Conservation (phyloP, 2,113 vertebrate species). For the Xyliphius kryptos region DNA sequence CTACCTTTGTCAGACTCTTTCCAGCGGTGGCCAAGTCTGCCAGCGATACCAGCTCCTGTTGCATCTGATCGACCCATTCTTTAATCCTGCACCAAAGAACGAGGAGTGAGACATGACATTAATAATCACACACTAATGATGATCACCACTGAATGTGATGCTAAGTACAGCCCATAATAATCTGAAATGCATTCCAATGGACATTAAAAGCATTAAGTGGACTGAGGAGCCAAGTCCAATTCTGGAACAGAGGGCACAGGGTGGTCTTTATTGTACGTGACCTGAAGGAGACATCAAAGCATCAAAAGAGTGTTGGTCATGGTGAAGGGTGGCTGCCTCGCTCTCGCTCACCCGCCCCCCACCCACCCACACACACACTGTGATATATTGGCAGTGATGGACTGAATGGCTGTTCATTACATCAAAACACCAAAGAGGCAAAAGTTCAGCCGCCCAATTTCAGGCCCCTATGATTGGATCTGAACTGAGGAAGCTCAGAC, state of each 20-base stretch:
- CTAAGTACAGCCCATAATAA: too few species aligned
- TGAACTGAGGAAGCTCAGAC: too few species aligned
- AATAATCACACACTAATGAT: too few species aligned
- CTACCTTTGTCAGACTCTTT: constrained; percentile 75
- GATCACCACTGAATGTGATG: constrained; percentile 1
- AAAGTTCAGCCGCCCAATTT: constrained; percentile 34
- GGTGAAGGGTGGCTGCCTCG: too few species aligned
- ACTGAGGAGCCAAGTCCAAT: too few species aligned
- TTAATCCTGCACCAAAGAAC: constrained; percentile 74
- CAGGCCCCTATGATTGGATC: constrained; percentile 31
- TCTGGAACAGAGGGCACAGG: too few species aligned
- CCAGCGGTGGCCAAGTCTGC: constrained; percentile 83
- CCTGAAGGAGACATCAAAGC: too few species aligned
- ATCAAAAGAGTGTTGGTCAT: too few species aligned
- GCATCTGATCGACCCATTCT: constrained; percentile 95
- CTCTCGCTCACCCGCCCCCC: constrained; percentile 11
- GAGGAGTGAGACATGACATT: constrained; percentile 26
- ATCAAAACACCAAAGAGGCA: constrained; percentile 46
- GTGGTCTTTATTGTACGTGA: too few species aligned
- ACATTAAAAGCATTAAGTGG: too few species aligned
- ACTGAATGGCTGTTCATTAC: constrained; percentile 35
- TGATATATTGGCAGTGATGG: constrained; percentile 35
- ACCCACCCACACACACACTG: background rate
- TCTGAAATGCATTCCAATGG: too few species aligned
- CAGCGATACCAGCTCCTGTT: constrained; percentile 85